phyloP scores from a whole-genome alignment of 2,888 invertebrate species.

The Cyaniris semiargus region DNA sequence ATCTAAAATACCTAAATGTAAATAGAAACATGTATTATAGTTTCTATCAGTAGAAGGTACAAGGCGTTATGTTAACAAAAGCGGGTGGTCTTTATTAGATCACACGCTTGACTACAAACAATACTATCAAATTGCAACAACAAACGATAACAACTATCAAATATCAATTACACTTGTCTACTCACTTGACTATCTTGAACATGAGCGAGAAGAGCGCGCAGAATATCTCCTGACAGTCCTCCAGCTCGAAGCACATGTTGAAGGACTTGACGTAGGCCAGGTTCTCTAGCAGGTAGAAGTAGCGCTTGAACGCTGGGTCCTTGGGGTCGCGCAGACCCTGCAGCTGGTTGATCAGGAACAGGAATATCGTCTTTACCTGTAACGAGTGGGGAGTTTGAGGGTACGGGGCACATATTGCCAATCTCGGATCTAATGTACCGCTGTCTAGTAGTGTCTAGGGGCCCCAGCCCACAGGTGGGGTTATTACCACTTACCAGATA shows the following conservation, averaged over 20 bases:
- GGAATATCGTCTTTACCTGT: slow-evolving; percentile 88
- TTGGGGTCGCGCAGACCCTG: slow-evolving; percentile 97
- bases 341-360: slow-evolving; percentile 96
- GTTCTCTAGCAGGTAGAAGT: slow-evolving; percentile 98
- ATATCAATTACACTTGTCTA: slow-evolving; percentile 44
- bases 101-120: no score
- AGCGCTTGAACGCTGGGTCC: slow-evolving; percentile 97
- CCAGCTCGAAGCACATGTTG: slow-evolving; percentile 98
- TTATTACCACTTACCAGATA: no score
- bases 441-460: no score
- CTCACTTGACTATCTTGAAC: slow-evolving; percentile 97
- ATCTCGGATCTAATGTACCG: no score
- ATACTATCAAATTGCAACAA: neutral
- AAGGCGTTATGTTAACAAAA: no score
- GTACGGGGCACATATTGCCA: no score
- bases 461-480: no score
- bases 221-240: slow-evolving; percentile 98
- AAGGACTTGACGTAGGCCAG: slow-evolving; percentile 98
- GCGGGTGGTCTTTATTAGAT: no score
- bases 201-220: slow-evolving; percentile 95
- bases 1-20: no score
- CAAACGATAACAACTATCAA: neutral
- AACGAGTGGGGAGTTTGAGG: slow-evolving; percentile 10
- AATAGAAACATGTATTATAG: no score
- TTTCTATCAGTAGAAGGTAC: no score